Evolutionary conservation across 1,140 invertebrate genomes (phyloP).

Genomic region (Bombus balteatus): DNA sequence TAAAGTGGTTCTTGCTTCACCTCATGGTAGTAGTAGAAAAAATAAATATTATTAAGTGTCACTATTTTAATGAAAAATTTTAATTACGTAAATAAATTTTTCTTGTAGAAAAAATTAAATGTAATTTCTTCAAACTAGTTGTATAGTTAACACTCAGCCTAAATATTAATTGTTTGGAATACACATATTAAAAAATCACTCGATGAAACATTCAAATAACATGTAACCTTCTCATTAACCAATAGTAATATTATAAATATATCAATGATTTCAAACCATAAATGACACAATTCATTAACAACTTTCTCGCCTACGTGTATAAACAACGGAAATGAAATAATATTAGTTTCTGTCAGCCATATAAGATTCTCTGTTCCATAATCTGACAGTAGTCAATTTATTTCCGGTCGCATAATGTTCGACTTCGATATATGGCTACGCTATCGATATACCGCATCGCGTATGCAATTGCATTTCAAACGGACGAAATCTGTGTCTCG

Average conservation of each 20-base stretch:
- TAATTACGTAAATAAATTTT: too few relatives aligned
- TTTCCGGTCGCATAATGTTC: conserved; percentile 21
- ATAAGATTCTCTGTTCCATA: conserved; percentile 2
- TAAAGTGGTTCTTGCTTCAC: neutral
- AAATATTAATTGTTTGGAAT: too few relatives aligned
- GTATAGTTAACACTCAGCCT: too few relatives aligned
- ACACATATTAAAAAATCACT: too few relatives aligned
- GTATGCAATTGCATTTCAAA: conserved; percentile 31
- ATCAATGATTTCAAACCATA: neutral
- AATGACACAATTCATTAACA: neutral
- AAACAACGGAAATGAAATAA: neutral
- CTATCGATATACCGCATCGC: conserved; percentile 12
- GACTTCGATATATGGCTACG: neutral
- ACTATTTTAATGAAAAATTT: too few relatives aligned
- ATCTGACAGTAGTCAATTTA: conserved; percentile 29
- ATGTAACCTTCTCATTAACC: too few relatives aligned
- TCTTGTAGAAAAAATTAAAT: too few relatives aligned
- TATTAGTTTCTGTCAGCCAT: neutral
- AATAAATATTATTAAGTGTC: too few relatives aligned
- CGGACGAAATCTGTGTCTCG: conserved; percentile 16
- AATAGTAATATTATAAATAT: neutral
- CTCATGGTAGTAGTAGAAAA: too few relatives aligned
- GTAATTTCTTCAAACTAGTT: too few relatives aligned
- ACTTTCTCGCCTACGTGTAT: too few relatives aligned
- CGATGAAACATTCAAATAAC: neutral